Base-by-base conservation (phyloP, 2,888 invertebrate species). In the Epinotia ramella region DNA sequence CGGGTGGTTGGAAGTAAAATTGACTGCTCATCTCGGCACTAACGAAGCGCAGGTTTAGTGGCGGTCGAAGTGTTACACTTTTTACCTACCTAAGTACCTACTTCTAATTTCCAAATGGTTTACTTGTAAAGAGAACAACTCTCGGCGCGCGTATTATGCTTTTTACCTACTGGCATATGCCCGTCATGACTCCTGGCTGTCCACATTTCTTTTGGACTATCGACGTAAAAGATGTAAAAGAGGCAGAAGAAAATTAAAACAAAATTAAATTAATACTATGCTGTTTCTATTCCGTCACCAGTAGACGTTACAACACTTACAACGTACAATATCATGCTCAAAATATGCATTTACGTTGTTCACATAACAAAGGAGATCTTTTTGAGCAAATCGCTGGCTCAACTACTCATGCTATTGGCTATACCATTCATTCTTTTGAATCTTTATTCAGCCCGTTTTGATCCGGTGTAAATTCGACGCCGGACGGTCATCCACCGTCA, bases 401-500 rank as follows among this genome's bases (percentile, higher is more conserved):
- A 53, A 6, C 53, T 53, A 53, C 53, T n/a, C n/a, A 5, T 53
- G n/a, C 6, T n/a, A 1, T 6, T 53, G n/a, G n/a, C n/a, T 6
- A 7, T 44, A 40, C 2, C 20, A 46, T 73, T 46, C 60, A 62
- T 70, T 59, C 40, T 53, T 60, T 63, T 18, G 12, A 40, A 18
- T 44, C 20, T 16, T 18, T 33, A 59, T 68, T 59, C 40, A 59
- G 56, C 33, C 28, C 49, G 79, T 79, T 81, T 81, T 82, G 83
- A 80, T 82, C 80, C 79, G 81, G 80, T 82, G 81, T 82, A 83
- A 81, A 85, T 84, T 83, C 75, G 85, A 84, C 84, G 82, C 80
- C 76, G 76, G 80, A 79, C 78, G 83, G 88, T 87, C 86, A 84
- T 82, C 85, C 83, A 85, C 89, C 86, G 77, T 88, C 88, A 89